Percentiles rank a stretch among this genome's conserved stretches.
Evolutionary conservation across 1,140 invertebrate genomes (phyloP).

Genomic region (Magallana angulata): DNA sequence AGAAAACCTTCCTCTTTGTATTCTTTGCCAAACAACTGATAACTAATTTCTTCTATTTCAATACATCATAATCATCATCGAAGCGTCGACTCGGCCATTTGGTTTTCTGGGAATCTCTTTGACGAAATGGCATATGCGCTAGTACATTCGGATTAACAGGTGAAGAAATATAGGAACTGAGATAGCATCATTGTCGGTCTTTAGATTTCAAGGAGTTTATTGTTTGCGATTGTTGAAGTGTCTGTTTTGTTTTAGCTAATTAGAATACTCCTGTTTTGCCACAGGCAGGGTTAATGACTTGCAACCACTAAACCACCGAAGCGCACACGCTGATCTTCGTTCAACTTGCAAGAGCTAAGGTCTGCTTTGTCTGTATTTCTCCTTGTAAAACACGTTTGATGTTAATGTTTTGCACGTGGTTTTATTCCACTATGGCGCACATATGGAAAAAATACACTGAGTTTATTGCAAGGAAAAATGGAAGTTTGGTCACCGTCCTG

Average conservation of each 20-base stretch:
- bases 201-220: constrained; percentile 14
- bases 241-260: constrained; percentile 34
- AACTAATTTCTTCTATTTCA: constrained; percentile 35
- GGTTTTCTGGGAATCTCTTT: constrained; percentile 13
- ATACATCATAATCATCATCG: constrained; percentile 16
- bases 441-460: constrained; percentile 26
- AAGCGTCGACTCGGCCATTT: constrained; percentile 18
- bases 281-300: constrained; percentile 26
- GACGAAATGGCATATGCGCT: background rate
- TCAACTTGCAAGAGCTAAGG: constrained; percentile 11
- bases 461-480: constrained; percentile 30
- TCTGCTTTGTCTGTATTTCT: background rate
- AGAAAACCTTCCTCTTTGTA: background rate
- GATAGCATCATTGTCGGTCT: background rate
- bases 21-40: constrained; percentile 14
- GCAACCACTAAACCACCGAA: constrained; percentile 17
- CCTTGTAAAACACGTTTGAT: constrained; percentile 19
- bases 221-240: constrained; percentile 23
- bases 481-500: background rate
- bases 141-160: constrained; percentile 22
- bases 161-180: constrained; percentile 4
- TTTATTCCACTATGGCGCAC: constrained; percentile 15
- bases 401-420: constrained; percentile 31
- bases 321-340: constrained; percentile 17
- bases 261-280: constrained; percentile 17